A percentile compares a stretch with the other conserved stretches of the same genome.
phyloP scores from a whole-genome alignment of 2,113 vertebrate genomes.

The Epinephelus lanceolatus region DNA sequence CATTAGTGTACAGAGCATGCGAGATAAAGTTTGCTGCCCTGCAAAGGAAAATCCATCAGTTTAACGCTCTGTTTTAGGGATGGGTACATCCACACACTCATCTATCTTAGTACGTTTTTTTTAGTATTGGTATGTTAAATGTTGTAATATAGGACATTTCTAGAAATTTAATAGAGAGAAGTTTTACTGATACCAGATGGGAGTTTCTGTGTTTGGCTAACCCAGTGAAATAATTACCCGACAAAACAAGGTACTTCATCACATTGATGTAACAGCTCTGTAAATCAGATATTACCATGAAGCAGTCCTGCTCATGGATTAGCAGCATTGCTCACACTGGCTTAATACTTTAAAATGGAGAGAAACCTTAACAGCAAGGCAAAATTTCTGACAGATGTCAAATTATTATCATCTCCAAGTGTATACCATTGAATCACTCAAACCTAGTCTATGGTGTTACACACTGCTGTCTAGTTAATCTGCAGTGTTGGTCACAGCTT shows the following conservation, averaged over 20 bases:
- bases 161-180: neutral
- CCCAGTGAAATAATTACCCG: neutral
- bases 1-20: neutral
- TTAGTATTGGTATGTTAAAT: neutral
- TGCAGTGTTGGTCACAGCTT: neutral
- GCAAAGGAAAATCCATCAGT: neutral
- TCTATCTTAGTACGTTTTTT: neutral
- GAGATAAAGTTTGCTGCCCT: neutral
- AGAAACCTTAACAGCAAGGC: neutral
- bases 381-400: neutral
- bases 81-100: neutral
- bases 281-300: neutral
- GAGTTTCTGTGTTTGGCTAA: neutral
- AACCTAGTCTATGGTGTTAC: neutral
- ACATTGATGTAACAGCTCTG: constrained; percentile 51
- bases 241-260: constrained; percentile 46
- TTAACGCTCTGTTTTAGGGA: neutral
- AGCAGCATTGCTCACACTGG: neutral
- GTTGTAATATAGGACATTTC: neutral
- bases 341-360: neutral
- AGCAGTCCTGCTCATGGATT: neutral
- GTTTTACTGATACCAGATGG: neutral
- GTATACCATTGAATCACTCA: neutral
- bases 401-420: neutral
- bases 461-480: neutral